Evolutionary conservation across 2,113 vertebrate species (phyloP), one percentile per base, ranked within the genome.

Genomic region (Xiphophorus hellerii): DNA sequence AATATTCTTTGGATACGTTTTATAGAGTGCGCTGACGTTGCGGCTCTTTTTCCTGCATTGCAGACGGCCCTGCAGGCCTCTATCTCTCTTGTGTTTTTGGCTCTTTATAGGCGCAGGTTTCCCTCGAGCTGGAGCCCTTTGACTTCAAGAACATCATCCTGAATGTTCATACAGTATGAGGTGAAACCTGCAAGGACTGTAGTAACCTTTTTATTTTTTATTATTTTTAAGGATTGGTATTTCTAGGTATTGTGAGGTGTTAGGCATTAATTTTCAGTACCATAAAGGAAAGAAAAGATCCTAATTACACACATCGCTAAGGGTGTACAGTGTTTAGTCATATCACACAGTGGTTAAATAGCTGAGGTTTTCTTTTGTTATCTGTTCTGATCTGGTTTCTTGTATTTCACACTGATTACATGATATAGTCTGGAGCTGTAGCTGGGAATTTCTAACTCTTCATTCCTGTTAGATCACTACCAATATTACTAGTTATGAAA

Each of bases 381-480:
- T 92, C 87, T 90, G 86, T 87, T 58, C 51, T 89, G 78, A 92
- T 90, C 81, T 87, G 87, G 88, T 87, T 92, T 90, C 87, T 90
- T 62, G 79, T 92, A 88, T 87, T 87, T 86, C 84, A 90, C 86
- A 90, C 88, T 85, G 88, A 92, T 90, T 83, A 81, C 83, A 89
- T 84, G 65, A 83, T 82, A 67, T 92, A 91, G 89, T 90, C 80
- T 76, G 86, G 78, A 85, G 83, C 74, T 81, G 82, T 90, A 92
- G 87, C 69, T 80, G 81, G 80, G 87, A 88, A 85, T 90, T 90
- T 72, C 85, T 89, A 89, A 89, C 87, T 88, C 87, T 86, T 85
- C 90, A 91, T 93, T 93, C 88, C 85, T 88, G 79, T 90, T 90
- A 92, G 89, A 91, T 88, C 83, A 91, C 88, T 90, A 89, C 83